Evolutionary conservation across 2,113 vertebrate species (phyloP).

Genomic region (Taxidea taxus): DNA sequence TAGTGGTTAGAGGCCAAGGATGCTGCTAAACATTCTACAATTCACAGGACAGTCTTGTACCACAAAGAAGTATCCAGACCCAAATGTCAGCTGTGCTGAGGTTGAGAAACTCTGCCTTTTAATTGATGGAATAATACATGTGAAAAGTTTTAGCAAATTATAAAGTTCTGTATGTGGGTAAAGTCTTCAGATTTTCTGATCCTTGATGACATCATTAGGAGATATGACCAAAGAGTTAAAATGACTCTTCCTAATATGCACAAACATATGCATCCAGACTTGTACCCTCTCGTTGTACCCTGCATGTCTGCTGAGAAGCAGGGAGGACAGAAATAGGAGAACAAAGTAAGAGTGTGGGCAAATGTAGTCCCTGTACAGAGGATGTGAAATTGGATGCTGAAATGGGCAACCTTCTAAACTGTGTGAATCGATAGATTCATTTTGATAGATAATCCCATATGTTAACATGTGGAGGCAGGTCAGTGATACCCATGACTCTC

Average conservation of each 20-base stretch:
- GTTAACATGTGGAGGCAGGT: background rate
- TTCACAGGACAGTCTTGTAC: background rate
- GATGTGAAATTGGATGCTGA: background rate
- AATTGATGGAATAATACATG: background rate
- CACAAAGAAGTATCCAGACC: background rate
- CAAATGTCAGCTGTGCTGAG: background rate
- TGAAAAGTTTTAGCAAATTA: background rate
- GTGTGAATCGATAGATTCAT: background rate
- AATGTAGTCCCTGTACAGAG: background rate
- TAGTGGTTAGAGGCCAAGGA: background rate
- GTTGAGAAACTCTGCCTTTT: background rate
- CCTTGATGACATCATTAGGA: background rate
- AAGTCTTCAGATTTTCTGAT: background rate
- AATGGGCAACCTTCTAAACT: background rate
- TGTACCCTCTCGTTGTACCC: fast-evolving
- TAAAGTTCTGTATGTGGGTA: background rate
- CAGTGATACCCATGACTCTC: background rate
- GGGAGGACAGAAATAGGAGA: background rate
- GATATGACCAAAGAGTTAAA: background rate
- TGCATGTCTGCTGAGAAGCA: background rate
- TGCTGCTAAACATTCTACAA: background rate
- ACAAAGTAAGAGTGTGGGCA: background rate
- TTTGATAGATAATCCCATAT: background rate
- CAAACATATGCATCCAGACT: background rate
- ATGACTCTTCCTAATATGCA: background rate